Conservation (phyloP, 2,113 vertebrate species). For the Phrynosoma blainvillii region DNA sequence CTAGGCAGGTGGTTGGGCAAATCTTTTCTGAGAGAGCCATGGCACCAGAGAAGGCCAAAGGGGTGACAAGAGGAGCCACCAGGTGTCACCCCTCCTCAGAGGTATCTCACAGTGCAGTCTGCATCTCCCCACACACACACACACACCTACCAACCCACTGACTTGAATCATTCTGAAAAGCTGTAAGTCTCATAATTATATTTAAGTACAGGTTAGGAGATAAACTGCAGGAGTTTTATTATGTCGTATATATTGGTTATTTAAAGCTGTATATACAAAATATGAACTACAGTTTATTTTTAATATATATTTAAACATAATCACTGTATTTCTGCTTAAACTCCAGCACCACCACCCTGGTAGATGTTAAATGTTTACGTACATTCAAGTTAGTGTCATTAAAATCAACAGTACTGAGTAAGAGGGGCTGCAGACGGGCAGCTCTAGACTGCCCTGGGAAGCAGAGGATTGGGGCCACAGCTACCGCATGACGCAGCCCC, state of each 20-base stretch:
- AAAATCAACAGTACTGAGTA: background rate
- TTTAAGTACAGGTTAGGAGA: background rate
- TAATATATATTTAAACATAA: background rate
- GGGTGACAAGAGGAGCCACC: too few species aligned
- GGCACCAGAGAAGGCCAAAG: too few species aligned
- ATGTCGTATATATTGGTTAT: background rate
- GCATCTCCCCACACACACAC: too few species aligned
- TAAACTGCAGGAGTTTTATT: background rate
- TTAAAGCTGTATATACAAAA: background rate
- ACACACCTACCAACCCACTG: too few species aligned
- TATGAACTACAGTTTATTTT: background rate
- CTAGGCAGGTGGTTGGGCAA: too few species aligned
- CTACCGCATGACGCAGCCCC: too few species aligned
- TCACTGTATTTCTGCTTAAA: background rate
- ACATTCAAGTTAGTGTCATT: background rate
- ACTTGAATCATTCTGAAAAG: background rate
- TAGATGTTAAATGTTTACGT: background rate
- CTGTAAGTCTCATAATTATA: background rate
- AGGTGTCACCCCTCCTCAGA: too few species aligned
- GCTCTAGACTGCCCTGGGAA: too few species aligned
- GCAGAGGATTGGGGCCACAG: too few species aligned
- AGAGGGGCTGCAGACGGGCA: too few species aligned
- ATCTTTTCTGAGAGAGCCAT: too few species aligned
- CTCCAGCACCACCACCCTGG: background rate
- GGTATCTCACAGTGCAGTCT: too few species aligned